Base-by-base conservation (phyloP, 2,797 vertebrate species). In the Hippocampus kuda region DNA sequence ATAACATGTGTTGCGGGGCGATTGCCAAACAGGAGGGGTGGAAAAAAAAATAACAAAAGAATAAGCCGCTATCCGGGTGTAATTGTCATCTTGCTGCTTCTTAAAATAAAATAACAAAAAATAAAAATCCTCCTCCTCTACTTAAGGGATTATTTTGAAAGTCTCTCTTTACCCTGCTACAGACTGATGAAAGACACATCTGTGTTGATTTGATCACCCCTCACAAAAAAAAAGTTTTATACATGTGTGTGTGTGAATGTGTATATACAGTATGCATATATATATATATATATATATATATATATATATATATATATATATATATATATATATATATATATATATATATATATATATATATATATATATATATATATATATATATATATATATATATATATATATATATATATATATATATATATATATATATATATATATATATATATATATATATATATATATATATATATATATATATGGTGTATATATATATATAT, bases 81-180 rank as follows among this genome's bases (percentile, higher is more conserved):
- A 86, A 86, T 87, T 86, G 84, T 86, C 81, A 16, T 34, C 59
- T 60, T 18, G 59, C 59, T 60, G 59, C 59, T 34, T 34, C 59
- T 34, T 60, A 60, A 60, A 34, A 60, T 60, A 60, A 60, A 60
- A 60, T 34, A 60, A 84, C 80, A 83, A 80, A 84, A 83, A 82
- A 77, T 81, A 72, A 85, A 80, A 74, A 78, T 72, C 81, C 80
- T 73, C 41, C 83, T 84, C 81, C 81, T 87, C 86, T 87, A 86
- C 89, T 89, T 90, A 83, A 87, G 87, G 88, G 89, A 88, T 88
- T 90, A 87, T 89, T 90, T 88, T 88, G 88, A 87, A 87, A 87
- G 83, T 89, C 87, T 89, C 86, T 84, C 83, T 85, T 89, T 89
- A 89, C 87, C 85, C 82, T 83, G 72, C 83, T 83, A 88, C 85